Evolutionary conservation across 2,797 vertebrate genomes (phyloP), one percentile per base, ranked within the genome.

Genomic region (Acanthurus leucopareius): DNA sequence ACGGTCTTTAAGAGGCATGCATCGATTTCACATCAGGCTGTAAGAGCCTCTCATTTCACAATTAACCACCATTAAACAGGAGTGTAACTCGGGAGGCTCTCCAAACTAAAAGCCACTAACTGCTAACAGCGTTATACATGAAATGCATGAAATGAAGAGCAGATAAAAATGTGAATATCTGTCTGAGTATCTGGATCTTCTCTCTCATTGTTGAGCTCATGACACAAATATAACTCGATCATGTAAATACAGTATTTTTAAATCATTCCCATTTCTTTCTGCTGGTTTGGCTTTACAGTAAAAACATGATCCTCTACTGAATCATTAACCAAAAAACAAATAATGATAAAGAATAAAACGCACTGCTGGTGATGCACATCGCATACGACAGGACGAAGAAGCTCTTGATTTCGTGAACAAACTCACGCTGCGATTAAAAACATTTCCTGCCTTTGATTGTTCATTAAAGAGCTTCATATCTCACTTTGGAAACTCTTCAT

Each of bases 1-100:
- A 1, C 20, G 32, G 25, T 42, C 10, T 68, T 68, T 47, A 3
- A 61, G 63, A 53, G 58, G 62, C 6, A 40, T 10, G 38, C 38
- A 60, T 45, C n/a, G 59, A 65, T 61, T 76, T 60, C 64, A 19
- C 67, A 68, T 66, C 25, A 35, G 1, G 1, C n/a, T 4, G 20
- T 42, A 14, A 72, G 28, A 75, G 69, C 52, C 52, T 65, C 20
- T 65, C 61, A 47, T 80, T 70, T 73, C 51, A 57, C 52, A 59
- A 58, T 77, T 63, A 74, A 47, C 19, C n/a, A 15, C 40, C 20
- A 62, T 75, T 56, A 66, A 81, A 60, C 47, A 64, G 58, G 13
- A 56, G 17, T 19, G 20, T 22, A 19, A 60, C 9, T 40, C 9
- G 38, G 38, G 38, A 40, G 40, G 5, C 17, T 32, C 54, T 60